Conservation (phyloP, 2,797 vertebrate genomes). For the Leptoclinus maculatus region DNA sequence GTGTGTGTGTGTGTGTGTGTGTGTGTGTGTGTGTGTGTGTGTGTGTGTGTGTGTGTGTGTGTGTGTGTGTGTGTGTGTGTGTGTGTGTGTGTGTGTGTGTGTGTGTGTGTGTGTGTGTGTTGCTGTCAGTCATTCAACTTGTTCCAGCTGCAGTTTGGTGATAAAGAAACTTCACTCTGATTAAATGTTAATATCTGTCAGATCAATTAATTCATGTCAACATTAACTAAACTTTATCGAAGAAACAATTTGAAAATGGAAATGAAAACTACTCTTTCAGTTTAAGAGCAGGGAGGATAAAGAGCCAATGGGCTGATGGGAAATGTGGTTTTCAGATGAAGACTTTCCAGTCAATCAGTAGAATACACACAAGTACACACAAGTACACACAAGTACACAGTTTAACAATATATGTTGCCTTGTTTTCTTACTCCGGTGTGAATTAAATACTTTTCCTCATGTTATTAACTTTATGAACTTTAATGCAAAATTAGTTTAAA, state of each 20-base stretch:
- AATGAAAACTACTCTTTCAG: no score
- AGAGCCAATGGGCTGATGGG: background rate
- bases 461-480: no score
- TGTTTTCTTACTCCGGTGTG: no score
- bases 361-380: background rate
- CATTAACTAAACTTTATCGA: background rate
- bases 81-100: conserved; percentile 5
- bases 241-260: no score
- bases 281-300: no score
- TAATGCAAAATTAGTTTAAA: no score
- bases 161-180: background rate
- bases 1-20: conserved; percentile 6
- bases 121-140: background rate
- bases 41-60: conserved; percentile 4
- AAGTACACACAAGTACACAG: no score
- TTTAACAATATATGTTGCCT: background rate
- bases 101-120: conserved; percentile 13
- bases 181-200: no score
- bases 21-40: conserved; percentile 17
- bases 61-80: conserved; percentile 11
- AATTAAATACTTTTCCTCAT: no score
- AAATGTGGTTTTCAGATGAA: background rate
- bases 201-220: no score
- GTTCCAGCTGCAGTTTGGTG: background rate
- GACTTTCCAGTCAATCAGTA: background rate